phyloP scores from a whole-genome alignment of 1,140 invertebrate species.

The Aphidius ervi region DNA sequence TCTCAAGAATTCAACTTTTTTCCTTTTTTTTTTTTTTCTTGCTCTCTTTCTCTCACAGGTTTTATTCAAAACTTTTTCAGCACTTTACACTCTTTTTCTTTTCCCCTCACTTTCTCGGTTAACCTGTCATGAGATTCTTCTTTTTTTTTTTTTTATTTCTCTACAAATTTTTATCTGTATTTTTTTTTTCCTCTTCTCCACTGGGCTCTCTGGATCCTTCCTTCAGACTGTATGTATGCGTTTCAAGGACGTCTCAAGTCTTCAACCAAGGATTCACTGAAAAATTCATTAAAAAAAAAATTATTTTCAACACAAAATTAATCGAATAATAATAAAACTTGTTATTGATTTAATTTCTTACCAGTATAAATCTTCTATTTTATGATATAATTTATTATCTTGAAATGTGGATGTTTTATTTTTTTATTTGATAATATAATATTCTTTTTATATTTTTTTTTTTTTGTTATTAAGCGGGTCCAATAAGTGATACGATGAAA shows the following conservation, averaged over 20 bases:
- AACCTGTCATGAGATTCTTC: neutral
- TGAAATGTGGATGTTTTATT: neutral
- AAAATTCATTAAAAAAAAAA: no score
- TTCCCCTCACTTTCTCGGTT: conserved; percentile 7
- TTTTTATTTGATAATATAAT: neutral
- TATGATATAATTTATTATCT: neutral
- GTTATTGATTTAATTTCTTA: no score
- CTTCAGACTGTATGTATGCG: neutral
- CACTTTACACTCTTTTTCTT: neutral
- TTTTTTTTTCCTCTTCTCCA: neutral
- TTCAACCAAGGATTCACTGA: no score
- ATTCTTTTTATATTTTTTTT: conserved; percentile 1
- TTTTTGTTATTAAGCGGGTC: neutral
- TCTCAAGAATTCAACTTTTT: neutral
- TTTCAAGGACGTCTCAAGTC: conserved; percentile 2
- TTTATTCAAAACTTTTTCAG: neutral
- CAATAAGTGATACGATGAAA: neutral
- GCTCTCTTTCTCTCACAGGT: conserved; percentile 7
- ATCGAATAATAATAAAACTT: no score
- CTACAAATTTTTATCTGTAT: neutral
- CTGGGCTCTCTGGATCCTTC: neutral
- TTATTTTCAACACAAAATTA: no score
- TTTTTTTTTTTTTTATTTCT: neutral
- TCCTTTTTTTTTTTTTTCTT: conserved; percentile 3
- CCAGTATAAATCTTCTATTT: no score